phyloP scores from a whole-genome alignment of 2,113 vertebrate genomes.

The Romanogobio albipinnatus region DNA sequence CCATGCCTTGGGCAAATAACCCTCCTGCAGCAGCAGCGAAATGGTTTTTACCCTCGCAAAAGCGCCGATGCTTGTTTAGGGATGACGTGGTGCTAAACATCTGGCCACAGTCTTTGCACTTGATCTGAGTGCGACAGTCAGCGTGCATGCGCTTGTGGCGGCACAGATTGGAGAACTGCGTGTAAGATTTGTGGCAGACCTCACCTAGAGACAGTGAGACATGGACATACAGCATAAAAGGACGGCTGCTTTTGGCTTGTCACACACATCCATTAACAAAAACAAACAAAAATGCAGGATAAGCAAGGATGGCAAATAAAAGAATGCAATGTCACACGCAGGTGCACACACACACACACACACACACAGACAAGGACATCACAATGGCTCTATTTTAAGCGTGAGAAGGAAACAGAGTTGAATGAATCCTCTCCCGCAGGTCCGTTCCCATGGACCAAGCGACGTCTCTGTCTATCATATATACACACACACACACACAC shows the following conservation, averaged over 20 bases:
- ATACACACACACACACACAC: slow-evolving; percentile 37
- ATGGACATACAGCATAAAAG: slow-evolving; percentile 73
- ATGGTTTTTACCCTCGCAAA: slow-evolving; percentile 99
- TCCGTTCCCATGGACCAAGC: slow-evolving; percentile 95
- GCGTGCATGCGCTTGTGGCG: slow-evolving; percentile 99
- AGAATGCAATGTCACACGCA: slow-evolving; percentile 35
- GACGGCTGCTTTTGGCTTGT: neutral
- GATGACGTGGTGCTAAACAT: slow-evolving; percentile 99
- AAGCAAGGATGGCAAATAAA: slow-evolving; percentile 10
- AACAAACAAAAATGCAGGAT: slow-evolving; percentile 19
- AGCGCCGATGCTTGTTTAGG: slow-evolving; percentile 99
- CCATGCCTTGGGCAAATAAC: slow-evolving; percentile 96
- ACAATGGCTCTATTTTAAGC: slow-evolving; percentile 99
- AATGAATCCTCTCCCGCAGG: slow-evolving; percentile 99
- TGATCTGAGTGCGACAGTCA: slow-evolving; percentile 99
- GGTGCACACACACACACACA: slow-evolving; percentile 76
- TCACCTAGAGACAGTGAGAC: slow-evolving; percentile 92
- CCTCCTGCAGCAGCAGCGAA: slow-evolving; percentile 93
- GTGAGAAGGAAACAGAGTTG: slow-evolving; percentile 95
- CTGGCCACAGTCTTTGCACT: slow-evolving; percentile 99
- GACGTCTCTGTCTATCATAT: slow-evolving; percentile 39
- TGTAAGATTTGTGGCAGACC: slow-evolving; percentile 99
- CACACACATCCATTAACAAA: slow-evolving; percentile 14
- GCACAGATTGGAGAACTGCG: slow-evolving; percentile 99
- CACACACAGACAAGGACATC: slow-evolving; percentile 88